These are phyloP conservation scores for Volucella inflata DNA, from an alignment of 2,888 invertebrate species.

Conservation along the genomic window DNA sequence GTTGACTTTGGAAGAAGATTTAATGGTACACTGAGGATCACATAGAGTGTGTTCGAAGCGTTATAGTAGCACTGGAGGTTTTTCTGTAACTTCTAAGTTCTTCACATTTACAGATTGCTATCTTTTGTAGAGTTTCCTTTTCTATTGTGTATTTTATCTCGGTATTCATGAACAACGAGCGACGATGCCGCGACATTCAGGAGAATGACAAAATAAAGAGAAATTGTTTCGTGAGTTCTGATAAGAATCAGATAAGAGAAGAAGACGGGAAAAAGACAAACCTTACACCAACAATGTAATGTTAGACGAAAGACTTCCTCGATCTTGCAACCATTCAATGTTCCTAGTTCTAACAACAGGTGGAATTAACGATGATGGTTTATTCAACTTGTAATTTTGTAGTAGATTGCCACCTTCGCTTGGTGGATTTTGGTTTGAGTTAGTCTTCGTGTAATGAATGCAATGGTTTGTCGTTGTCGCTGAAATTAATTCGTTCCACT, in stretches of 20 bases:
- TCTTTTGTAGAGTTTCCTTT: conserved; percentile 59
- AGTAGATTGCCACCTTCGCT: conserved; percentile 62
- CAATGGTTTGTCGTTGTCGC: conserved; percentile 54
- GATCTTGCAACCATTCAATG: conserved; percentile 45
- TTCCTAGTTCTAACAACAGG: conserved; percentile 38
- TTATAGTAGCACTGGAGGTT: conserved; percentile 30
- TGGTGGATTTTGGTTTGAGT: conserved; percentile 1
- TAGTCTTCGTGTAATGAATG: conserved; percentile 33
- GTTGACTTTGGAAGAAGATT: conserved; percentile 58
- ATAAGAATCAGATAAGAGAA: conserved; percentile 72
- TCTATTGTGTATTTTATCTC: conserved; percentile 62
- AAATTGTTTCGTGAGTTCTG: conserved; percentile 73
- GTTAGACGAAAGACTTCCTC: conserved; percentile 49
- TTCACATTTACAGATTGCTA: conserved; percentile 57
- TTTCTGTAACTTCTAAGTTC: conserved; percentile 52
- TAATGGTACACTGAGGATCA: conserved; percentile 67
- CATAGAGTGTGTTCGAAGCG: conserved; percentile 30
- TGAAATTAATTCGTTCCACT: conserved; percentile 72
- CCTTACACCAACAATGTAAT: conserved; percentile 61
- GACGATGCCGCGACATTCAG: background rate
- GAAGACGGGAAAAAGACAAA: conserved; percentile 44
- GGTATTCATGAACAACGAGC: conserved; percentile 12
- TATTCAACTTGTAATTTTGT: conserved; percentile 72
- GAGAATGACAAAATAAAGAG: conserved; percentile 61
- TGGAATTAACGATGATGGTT: conserved; percentile 72